Conservation (phyloP, 1,140 invertebrate genomes). For the Drosophila truncata region DNA sequence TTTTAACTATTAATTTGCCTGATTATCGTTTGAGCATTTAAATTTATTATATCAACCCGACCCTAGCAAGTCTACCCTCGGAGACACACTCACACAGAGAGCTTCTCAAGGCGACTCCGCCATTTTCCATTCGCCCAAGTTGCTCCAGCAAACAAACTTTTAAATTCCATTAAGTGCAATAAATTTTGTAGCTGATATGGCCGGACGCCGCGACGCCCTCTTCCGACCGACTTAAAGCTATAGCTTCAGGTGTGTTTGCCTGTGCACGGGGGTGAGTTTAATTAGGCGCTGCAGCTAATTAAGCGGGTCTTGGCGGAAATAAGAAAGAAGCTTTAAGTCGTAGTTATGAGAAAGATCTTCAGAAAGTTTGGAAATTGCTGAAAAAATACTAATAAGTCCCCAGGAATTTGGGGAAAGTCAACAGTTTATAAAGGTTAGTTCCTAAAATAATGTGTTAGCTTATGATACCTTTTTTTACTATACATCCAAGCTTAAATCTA, state of each 20-base stretch:
- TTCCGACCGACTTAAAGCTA: conserved; percentile 30
- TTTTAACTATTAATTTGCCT: conserved; percentile 72
- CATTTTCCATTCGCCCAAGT: conserved; percentile 21
- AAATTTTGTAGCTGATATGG: conserved; percentile 76
- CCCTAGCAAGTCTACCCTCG: conserved; percentile 8
- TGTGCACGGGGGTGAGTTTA: conserved; percentile 37
- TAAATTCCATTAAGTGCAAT: conserved; percentile 82
- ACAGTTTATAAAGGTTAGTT: no score
- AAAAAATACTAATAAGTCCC: not conserved
- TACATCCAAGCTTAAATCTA: not conserved
- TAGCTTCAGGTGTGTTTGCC: conserved; percentile 14
- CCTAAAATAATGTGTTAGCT: no score
- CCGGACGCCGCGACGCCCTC: conserved; percentile 19
- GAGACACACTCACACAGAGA: conserved; percentile 1
- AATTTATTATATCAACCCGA: conserved; percentile 51
- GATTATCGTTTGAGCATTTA: conserved; percentile 74
- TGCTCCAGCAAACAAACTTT: conserved; percentile 75
- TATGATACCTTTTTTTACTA: no score
- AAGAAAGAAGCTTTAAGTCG: conserved; percentile 2
- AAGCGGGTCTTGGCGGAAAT: conserved; percentile 19
- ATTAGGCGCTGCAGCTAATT: conserved; percentile 59
- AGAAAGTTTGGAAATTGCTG: not conserved
- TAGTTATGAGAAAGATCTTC: conserved; percentile 20
- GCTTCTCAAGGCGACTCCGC: conserved; percentile 11
- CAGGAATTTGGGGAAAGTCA: not conserved